Evolutionary conservation across 2,113 vertebrate genomes (phyloP).

Genomic region (Cyanistes caeruleus): DNA sequence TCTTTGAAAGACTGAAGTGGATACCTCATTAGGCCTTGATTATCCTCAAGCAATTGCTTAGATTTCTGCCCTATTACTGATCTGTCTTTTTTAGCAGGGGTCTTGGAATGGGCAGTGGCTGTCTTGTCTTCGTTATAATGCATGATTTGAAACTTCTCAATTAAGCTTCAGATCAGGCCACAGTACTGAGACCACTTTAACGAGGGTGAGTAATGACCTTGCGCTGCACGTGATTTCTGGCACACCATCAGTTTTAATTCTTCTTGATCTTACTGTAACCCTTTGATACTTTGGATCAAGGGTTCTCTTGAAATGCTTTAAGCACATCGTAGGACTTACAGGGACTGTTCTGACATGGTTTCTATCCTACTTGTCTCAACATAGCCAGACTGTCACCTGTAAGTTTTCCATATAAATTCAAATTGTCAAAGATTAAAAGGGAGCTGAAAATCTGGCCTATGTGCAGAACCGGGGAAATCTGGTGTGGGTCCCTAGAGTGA

Average conservation of each 20-base stretch:
- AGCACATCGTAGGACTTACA: slow-evolving; percentile 75
- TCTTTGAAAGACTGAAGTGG: slow-evolving; percentile 38
- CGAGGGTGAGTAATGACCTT: slow-evolving; percentile 81
- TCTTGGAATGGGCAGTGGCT: slow-evolving; percentile 75
- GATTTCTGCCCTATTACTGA: slow-evolving; percentile 73
- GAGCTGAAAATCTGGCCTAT: slow-evolving; percentile 58
- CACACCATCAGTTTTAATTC: slow-evolving; percentile 83
- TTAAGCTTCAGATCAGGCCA: slow-evolving; percentile 81
- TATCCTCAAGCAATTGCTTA: slow-evolving; percentile 72
- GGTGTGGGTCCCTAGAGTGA: slow-evolving; percentile 69
- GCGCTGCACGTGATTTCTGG: slow-evolving; percentile 79
- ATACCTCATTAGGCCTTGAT: slow-evolving; percentile 72
- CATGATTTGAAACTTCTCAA: slow-evolving; percentile 82
- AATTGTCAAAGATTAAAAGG: slow-evolving; percentile 84
- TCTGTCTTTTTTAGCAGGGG: slow-evolving; percentile 76
- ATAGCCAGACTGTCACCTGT: slow-evolving; percentile 73
- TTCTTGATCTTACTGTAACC: slow-evolving; percentile 82
- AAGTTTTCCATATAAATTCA: slow-evolving; percentile 76
- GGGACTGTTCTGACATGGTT: slow-evolving; percentile 74
- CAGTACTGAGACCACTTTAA: slow-evolving; percentile 78
- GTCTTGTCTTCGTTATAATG: slow-evolving; percentile 80
- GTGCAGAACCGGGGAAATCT: slow-evolving; percentile 57
- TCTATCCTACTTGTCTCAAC: slow-evolving; percentile 72
- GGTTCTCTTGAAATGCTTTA: slow-evolving; percentile 77
- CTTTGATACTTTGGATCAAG: slow-evolving; percentile 84